Evolutionary conservation across 2,797 vertebrate species (phyloP), one percentile per base, ranked within the genome.

Genomic region (Nyctibius grandis): DNA sequence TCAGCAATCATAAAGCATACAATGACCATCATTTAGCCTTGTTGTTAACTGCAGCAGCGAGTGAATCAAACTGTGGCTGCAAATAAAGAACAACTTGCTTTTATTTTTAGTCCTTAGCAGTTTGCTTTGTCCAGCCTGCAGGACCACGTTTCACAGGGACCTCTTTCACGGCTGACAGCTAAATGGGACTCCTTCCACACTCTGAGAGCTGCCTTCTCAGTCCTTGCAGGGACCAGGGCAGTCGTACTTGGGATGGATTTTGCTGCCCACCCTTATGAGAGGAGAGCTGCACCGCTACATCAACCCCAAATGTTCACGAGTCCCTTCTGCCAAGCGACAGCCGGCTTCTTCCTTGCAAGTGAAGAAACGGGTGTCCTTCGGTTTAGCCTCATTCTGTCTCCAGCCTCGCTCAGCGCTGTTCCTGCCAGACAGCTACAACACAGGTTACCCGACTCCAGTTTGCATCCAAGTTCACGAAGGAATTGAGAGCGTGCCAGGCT

Each of bases 291-390:
- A 8, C n/a, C 0, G 1, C 7, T 12, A 4, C 8, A 56, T 40
- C 60, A 26, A 59, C 8, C 40, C 11, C 6, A 12, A 48, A 34
- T 0, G 0, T 59, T 44, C 59, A 4, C 0, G 1, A 56, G n/a
- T 15, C 23, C 19, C 28, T 69, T 31, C 47, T 70, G 44, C 33
- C 34, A 16, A 33, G 59, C 2, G 6, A 48, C 65, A 75, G 38
- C 2, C 2, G 0, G 48, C 12, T 65, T 34, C 63, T 51, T 28
- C 45, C 69, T 45, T 23, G 26, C 34, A 16, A 36, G 34, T 1
- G 42, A 48, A 56, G 34, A 33, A 34, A 50, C 2, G 31, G 9
- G 29, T n/a, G 61, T 68, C 74, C 74, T 84, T 64, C 2, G 4
- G 19, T 29, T 72, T 31, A 34, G 36, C 40, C 45, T 67, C n/a